phyloP scores from a whole-genome alignment of 1,140 invertebrate species.

The Pseudoatta argentina region DNA sequence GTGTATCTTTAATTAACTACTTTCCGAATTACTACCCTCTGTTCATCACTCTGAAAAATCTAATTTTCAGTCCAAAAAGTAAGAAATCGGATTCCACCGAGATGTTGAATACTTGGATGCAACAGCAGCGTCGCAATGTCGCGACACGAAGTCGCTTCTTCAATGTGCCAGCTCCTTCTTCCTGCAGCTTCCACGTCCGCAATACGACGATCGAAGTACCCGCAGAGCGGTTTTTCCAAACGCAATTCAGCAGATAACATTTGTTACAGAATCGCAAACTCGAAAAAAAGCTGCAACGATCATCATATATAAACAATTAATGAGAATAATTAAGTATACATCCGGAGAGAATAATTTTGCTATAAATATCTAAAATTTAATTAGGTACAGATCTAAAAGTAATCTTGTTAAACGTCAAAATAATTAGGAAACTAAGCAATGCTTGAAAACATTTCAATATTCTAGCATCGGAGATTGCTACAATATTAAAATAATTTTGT shows the following conservation, averaged over 20 bases:
- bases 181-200: slow-evolving; percentile 33
- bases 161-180: slow-evolving; percentile 33
- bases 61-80: slow-evolving; percentile 31
- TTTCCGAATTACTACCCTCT: not conserved
- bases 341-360: too few species aligned
- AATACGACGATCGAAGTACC: slow-evolving; percentile 58
- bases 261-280: not conserved
- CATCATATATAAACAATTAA: not conserved
- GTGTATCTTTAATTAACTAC: slow-evolving; percentile 37
- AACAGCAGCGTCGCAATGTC: slow-evolving; percentile 15
- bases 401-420: too few species aligned
- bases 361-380: too few species aligned
- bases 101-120: not conserved
- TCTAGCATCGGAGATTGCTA: too few species aligned
- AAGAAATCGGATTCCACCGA: slow-evolving; percentile 33
- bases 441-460: too few species aligned
- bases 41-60: slow-evolving; percentile 6
- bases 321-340: not conserved
- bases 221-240: slow-evolving; percentile 48
- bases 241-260: slow-evolving; percentile 22
- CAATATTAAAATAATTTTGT: too few species aligned
- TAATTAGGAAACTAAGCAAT: too few species aligned
- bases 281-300: not conserved
- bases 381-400: too few species aligned
- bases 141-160: slow-evolving; percentile 44